phyloP scores from a whole-genome alignment of 64 coral and sea anemone species.

The Exaiptasia diaphana region DNA sequence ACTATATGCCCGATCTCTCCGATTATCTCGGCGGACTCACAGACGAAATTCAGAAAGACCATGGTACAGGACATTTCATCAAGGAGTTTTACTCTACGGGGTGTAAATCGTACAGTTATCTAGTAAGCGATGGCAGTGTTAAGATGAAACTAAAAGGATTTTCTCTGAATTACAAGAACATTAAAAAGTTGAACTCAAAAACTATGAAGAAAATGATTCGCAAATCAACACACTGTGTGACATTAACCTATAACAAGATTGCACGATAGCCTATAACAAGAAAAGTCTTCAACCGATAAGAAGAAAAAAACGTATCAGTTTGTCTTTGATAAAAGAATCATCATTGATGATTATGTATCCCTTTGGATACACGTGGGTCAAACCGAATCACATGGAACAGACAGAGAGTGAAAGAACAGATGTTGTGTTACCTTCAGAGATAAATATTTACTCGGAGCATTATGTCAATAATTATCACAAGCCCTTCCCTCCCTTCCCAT shows the following conservation, averaged over 20 bases:
- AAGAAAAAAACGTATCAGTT: not conserved
- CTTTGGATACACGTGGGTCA: not conserved
- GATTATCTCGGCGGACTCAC: not conserved
- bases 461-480: too few species aligned
- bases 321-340: not conserved
- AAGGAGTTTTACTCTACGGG: not conserved
- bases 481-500: too few species aligned
- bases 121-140: not conserved
- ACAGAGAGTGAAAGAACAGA: too few species aligned
- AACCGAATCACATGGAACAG: too few species aligned
- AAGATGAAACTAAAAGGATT: not conserved
- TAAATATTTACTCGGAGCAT: too few species aligned
- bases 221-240: not conserved
- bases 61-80: not conserved
- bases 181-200: not conserved
- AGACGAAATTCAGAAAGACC: not conserved
- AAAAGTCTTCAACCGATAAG: not conserved
- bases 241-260: too few species aligned
- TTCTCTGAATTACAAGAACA: not conserved
- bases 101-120: not conserved
- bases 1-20: not conserved
- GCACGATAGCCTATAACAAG: not conserved
- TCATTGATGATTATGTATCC: not conserved
- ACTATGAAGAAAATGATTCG: not conserved
- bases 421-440: too few species aligned